These are phyloP conservation scores for Nomada flava DNA, from an alignment of 2,888 invertebrate genomes.

Conservation along the genomic window DNA sequence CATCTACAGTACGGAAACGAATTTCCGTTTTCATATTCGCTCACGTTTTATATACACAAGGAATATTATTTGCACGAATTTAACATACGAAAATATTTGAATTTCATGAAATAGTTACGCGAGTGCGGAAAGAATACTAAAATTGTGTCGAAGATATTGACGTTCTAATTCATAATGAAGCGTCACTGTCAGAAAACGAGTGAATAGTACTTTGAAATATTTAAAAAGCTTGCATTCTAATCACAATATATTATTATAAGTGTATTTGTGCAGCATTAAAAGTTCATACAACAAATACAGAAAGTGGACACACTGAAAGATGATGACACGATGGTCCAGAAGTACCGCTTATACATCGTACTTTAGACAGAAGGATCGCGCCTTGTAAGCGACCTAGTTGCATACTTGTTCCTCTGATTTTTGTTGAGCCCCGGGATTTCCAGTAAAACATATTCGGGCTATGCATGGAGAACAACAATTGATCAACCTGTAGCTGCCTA, in stretches of 20 bases:
- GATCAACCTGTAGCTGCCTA: neutral
- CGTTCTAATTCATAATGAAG: too few relatives aligned
- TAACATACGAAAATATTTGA: too few relatives aligned
- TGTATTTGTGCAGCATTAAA: neutral
- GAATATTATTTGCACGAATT: too few relatives aligned
- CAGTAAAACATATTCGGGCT: constrained; percentile 16
- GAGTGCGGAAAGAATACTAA: too few relatives aligned
- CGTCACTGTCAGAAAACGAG: too few relatives aligned
- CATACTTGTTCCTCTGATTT: constrained; percentile 46
- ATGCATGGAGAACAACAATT: constrained; percentile 14
- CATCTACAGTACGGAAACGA: constrained; percentile 5
- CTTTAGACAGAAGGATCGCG: constrained; percentile 49
- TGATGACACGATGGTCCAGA: constrained; percentile 56
- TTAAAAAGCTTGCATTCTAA: neutral
- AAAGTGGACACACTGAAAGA: constrained; percentile 7
- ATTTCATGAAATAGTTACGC: too few relatives aligned
- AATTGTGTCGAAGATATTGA: too few relatives aligned
- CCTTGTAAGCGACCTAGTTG: constrained; percentile 43
- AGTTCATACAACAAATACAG: neutral
- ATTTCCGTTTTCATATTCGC: neutral
- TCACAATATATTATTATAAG: neutral
- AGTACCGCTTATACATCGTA: constrained; percentile 58
- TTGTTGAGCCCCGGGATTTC: constrained; percentile 59
- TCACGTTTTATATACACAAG: too few relatives aligned
- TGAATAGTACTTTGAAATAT: neutral